Evolutionary conservation across 2,888 invertebrate genomes (phyloP).

Genomic region (Rhagophthalmus giganteus): DNA sequence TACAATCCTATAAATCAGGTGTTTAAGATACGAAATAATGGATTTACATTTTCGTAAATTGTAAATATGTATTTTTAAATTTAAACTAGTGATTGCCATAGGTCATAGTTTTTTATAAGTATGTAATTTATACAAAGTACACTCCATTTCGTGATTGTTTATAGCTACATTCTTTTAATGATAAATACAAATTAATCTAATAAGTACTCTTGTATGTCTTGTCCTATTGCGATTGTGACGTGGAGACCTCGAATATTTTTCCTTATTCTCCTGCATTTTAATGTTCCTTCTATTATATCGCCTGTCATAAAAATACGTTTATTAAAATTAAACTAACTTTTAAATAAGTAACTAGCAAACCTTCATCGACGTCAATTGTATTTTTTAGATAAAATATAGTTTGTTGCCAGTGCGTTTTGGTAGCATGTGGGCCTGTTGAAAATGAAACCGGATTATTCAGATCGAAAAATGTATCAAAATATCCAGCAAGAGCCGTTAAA

Average conservation of each 20-base stretch:
- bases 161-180: conserved; percentile 26
- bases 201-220: conserved; percentile 64
- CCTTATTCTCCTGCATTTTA: conserved; percentile 73
- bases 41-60: conserved; percentile 41
- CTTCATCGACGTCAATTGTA: conserved; percentile 70
- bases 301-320: conserved; percentile 53
- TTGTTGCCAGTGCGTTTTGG: conserved; percentile 93
- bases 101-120: conserved; percentile 20
- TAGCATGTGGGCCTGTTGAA: conserved; percentile 75
- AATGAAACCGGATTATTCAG: conserved; percentile 68
- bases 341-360: conserved; percentile 45
- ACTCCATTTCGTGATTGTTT: conserved; percentile 29
- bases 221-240: conserved; percentile 68
- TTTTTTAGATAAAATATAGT: conserved; percentile 83
- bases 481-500: conserved; percentile 83
- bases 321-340: conserved; percentile 4
- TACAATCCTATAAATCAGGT: conserved; percentile 61
- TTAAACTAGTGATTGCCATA: conserved; percentile 30
- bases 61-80: conserved; percentile 32
- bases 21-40: conserved; percentile 57
- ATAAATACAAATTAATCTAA: conserved; percentile 59
- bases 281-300: conserved; percentile 64
- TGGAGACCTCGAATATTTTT: conserved; percentile 76
- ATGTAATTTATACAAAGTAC: conserved; percentile 30
- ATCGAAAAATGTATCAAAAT: conserved; percentile 89